Conservation (phyloP, 2,797 vertebrate species). For the Periparus ater region DNA sequence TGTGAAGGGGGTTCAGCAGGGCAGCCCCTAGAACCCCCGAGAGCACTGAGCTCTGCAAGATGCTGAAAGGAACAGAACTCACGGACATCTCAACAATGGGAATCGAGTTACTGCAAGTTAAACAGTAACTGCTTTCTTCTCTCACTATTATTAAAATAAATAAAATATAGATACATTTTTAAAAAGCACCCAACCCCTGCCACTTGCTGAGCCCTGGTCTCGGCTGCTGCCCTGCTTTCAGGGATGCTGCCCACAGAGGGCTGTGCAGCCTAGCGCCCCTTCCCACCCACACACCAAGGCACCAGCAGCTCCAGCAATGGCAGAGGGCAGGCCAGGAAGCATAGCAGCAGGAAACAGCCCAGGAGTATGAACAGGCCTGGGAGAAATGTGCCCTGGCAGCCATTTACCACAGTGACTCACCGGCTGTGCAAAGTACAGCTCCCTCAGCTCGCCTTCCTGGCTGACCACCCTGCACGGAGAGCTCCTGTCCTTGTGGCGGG, state of each 20-base stretch:
- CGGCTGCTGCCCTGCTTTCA: background rate
- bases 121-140: background rate
- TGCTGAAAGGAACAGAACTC: background rate
- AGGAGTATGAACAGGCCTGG: accelerated
- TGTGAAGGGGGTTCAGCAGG: background rate
- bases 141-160: background rate
- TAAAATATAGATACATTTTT: background rate
- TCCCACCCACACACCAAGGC: accelerated
- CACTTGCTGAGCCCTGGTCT: background rate
- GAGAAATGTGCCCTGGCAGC: background rate
- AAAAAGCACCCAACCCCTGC: background rate
- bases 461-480: accelerated
- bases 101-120: background rate
- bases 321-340: background rate
- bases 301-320: background rate
- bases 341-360: background rate
- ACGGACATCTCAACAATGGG: background rate
- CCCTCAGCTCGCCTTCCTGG: accelerated
- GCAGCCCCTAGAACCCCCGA: background rate
- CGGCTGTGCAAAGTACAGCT: background rate
- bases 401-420: accelerated
- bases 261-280: accelerated
- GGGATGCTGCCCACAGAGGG: too few relatives aligned
- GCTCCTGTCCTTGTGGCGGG: accelerated
- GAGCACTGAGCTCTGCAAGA: background rate